Base-by-base conservation (phyloP, 2,797 vertebrate species). In the Labeo calbasu region DNA sequence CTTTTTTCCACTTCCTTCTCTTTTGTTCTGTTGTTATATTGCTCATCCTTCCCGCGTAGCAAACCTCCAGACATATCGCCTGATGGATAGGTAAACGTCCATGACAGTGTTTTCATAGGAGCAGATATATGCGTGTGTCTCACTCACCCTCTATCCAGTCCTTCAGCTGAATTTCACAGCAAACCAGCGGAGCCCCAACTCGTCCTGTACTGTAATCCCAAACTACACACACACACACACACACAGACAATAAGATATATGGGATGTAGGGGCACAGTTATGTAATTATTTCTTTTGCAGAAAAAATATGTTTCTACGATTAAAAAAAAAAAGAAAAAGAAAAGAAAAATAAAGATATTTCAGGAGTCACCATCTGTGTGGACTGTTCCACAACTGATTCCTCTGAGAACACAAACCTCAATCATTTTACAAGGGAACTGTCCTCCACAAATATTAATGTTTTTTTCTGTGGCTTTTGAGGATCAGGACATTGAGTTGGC, bases 171-270 rank as follows among this genome's bases (percentile, higher is more conserved):
- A 99, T 96, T 93, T 99, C 97, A 94, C 95, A 96, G 92, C 98
- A 99, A 87, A 97, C 93, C 90, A 99, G 93, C 0, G 97, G 98
- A 4, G 96, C 97, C 85, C 98, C 98, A 68, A 99, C 97, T 95
- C 97, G 94, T 87, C 98, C 98, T 55, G 97, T 98, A 89, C 96
- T 97, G 90, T 97, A 99, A 92, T 99, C 98, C 95, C 96, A 98
- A 90, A 96, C 98, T 99, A 89, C 28, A 81, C 80, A 85, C 57
- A 85, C 28, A 81, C 80, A 85, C 57, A 85, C 53, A 87, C 57
- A 84, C 43, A 73, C 0, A 68, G 17, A 57, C 28, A 75, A 3
- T 32, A 40, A 36, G 17, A 43, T 73, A 19, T 46, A 51, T 25
- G 59, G n/a, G 68, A 50, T 65, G 6, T 25, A 76, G 76, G 28